Evolutionary conservation across 2,888 invertebrate species (phyloP).

Genomic region (Halictus quadricinctus): DNA sequence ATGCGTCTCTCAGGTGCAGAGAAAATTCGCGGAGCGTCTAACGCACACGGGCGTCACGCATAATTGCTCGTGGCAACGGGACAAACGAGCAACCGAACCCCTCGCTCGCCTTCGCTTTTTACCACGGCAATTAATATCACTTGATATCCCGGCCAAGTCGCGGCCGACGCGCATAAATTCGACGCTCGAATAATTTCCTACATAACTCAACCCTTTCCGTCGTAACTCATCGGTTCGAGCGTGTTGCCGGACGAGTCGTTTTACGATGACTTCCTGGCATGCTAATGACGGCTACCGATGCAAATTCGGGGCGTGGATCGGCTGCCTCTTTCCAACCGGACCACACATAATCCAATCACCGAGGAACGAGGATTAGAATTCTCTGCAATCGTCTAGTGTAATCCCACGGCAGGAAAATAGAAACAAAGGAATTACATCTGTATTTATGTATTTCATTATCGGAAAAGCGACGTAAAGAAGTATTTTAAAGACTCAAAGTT

Average conservation of each 20-base stretch:
- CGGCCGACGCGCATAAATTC: slow-evolving; percentile 77
- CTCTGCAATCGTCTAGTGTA: no score
- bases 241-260: slow-evolving; percentile 62
- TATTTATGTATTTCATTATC: no score
- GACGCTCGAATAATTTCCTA: slow-evolving; percentile 80
- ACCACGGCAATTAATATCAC: slow-evolving; percentile 71
- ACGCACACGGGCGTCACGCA: slow-evolving; percentile 50
- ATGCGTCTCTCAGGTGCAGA: neutral
- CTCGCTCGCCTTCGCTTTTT: slow-evolving; percentile 58
- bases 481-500: no score
- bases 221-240: slow-evolving; percentile 76
- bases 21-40: slow-evolving; percentile 24
- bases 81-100: slow-evolving; percentile 38
- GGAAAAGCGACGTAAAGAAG: no score
- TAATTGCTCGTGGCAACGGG: slow-evolving; percentile 57
- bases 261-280: slow-evolving; percentile 67
- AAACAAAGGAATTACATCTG: no score
- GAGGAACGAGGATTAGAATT: neutral
- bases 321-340: neutral
- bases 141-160: slow-evolving; percentile 64
- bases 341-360: neutral
- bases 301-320: slow-evolving; percentile 65
- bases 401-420: no score
- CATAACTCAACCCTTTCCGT: slow-evolving; percentile 82
- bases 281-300: slow-evolving; percentile 72